Conservation (phyloP, 2,113 vertebrate species). For the Neomonachus schauinslandi region DNA sequence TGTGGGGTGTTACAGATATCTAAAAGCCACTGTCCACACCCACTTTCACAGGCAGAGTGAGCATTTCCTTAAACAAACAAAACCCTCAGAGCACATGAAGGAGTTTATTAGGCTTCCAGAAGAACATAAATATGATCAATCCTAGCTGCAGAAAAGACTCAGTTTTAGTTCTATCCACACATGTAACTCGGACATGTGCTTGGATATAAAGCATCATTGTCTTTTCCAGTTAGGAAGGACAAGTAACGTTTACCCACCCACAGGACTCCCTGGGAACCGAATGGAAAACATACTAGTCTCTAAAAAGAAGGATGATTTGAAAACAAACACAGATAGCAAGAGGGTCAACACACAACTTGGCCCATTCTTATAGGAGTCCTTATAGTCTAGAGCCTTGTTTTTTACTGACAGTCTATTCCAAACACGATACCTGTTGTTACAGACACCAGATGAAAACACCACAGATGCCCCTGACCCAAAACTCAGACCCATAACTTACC, state of each 20-base stretch:
- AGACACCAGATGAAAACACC: neutral
- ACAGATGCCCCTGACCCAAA: neutral
- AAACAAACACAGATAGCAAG: neutral
- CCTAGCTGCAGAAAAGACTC: constrained; percentile 66
- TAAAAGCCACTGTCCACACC: neutral
- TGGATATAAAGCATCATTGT: constrained; percentile 67
- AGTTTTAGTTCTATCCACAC: constrained; percentile 52
- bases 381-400: neutral
- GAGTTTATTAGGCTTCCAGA: neutral
- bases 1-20: neutral
- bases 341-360: neutral
- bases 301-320: neutral
- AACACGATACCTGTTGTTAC: neutral
- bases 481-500: neutral
- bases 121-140: neutral
- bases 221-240: constrained; percentile 12
- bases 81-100: neutral
- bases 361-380: neutral
- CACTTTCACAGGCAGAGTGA: neutral
- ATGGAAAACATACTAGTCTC: neutral
- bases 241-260: neutral
- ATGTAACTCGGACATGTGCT: constrained; percentile 63
- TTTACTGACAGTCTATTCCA: neutral
- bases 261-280: neutral
- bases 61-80: neutral